These are phyloP conservation scores for Synanthedon vespiformis DNA, from an alignment of 2,888 invertebrate genomes.

Conservation along the genomic window DNA sequence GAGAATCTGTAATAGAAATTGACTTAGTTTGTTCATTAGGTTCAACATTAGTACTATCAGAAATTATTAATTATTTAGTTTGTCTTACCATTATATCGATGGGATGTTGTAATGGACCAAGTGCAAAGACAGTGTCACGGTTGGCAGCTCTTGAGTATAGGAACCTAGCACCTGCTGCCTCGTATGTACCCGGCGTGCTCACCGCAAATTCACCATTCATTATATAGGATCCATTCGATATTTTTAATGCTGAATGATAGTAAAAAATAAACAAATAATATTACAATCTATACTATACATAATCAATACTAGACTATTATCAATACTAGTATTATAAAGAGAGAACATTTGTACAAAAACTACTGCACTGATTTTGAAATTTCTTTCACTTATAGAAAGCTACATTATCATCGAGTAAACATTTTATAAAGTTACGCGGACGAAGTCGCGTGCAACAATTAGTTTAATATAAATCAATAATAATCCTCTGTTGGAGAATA, in stretches of 20 bases:
- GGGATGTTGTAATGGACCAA: constrained; percentile 81
- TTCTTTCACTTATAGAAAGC: too few relatives aligned
- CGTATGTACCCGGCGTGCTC: constrained; percentile 79
- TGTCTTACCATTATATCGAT: constrained; percentile 82
- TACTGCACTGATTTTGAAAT: too few relatives aligned
- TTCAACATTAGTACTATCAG: neutral
- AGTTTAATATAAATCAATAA: too few relatives aligned
- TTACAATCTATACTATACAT: too few relatives aligned
- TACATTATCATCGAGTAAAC: too few relatives aligned
- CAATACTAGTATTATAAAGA: too few relatives aligned
- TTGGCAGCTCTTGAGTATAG: constrained; percentile 81
- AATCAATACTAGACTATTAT: too few relatives aligned
- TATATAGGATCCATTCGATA: constrained; percentile 80
- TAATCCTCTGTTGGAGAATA: too few relatives aligned
- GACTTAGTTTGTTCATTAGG: neutral
- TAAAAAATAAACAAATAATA: too few relatives aligned
- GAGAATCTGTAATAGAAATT: constrained; percentile 71
- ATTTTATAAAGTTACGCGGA: too few relatives aligned
- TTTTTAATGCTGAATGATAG: constrained; percentile 77
- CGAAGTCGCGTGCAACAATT: too few relatives aligned
- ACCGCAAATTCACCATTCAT: constrained; percentile 87
- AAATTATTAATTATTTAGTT: neutral
- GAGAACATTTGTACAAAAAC: too few relatives aligned
- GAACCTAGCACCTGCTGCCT: constrained; percentile 84
- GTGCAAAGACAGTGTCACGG: constrained; percentile 80